A percentile compares a stretch with the other conserved stretches of the same genome.
Evolutionary conservation across 2,888 invertebrate genomes (phyloP).

Genomic region (Acanthoscelides obtectus): DNA sequence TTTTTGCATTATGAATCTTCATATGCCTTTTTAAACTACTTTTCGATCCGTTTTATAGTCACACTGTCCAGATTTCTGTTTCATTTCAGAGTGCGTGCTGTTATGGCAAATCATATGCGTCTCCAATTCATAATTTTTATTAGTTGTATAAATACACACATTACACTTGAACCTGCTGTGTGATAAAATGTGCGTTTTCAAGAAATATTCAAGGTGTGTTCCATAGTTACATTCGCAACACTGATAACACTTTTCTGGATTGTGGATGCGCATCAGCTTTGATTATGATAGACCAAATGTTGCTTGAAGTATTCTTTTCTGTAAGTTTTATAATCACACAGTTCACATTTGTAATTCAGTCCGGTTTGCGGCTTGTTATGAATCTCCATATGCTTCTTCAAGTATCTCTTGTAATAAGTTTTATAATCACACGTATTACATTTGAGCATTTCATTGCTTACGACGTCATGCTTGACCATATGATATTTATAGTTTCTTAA

Average conservation of each 20-base stretch:
- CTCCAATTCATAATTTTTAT: no score
- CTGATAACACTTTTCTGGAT: no score
- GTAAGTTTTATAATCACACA: background rate
- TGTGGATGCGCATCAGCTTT: no score
- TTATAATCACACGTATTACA: no score
- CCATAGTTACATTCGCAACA: background rate
- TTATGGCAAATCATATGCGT: no score
- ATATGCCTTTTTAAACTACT: background rate
- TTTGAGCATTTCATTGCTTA: no score
- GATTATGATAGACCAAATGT: no score
- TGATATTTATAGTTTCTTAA: no score
- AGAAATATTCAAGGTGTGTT: background rate
- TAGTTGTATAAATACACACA: background rate
- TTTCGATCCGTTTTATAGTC: background rate
- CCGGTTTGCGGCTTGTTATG: background rate
- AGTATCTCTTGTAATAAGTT: background rate
- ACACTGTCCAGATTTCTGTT: background rate
- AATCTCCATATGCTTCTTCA: background rate
- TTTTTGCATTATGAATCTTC: no score
- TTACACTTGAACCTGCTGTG: background rate
- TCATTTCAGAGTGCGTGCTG: no score
- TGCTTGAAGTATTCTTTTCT: no score
- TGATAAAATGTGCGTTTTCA: background rate
- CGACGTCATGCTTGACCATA: no score
- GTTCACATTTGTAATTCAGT: background rate